A percentile compares a stretch with the other conserved stretches of the same genome.
Evolutionary conservation across 2,888 invertebrate genomes (phyloP).

Genomic region (Nomada lathburiana): DNA sequence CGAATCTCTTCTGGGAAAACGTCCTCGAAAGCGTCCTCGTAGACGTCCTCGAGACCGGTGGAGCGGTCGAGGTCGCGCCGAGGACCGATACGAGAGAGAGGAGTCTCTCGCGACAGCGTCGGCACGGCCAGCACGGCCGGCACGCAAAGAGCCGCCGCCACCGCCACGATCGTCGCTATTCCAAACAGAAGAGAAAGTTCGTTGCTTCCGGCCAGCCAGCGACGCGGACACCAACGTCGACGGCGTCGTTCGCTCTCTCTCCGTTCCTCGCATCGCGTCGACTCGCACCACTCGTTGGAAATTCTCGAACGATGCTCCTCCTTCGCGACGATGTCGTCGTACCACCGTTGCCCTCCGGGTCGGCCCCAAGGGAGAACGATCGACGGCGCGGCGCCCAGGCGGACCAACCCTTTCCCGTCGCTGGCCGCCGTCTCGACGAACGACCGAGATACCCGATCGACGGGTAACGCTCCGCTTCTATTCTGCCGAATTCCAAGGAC

Average conservation of each 20-base stretch:
- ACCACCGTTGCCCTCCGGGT: background rate
- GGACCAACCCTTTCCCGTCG: background rate
- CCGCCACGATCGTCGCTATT: constrained; percentile 47
- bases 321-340: background rate
- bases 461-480: background rate
- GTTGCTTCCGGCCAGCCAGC: background rate
- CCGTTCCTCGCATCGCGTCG: too few relatives aligned
- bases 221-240: background rate
- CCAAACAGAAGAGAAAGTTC: constrained; percentile 43
- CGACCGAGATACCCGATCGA: background rate
- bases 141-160: constrained; percentile 51
- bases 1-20: constrained; percentile 59
- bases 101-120: constrained; percentile 22
- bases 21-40: constrained; percentile 59
- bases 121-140: constrained; percentile 51
- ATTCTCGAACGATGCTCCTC: background rate
- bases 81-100: constrained; percentile 36
- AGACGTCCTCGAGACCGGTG: constrained; percentile 52
- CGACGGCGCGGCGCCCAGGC: background rate
- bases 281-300: background rate
- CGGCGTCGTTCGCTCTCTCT: background rate
- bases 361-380: background rate
- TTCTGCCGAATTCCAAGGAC: background rate
- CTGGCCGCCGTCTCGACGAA: constrained; percentile 11
- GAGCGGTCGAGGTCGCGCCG: constrained; percentile 48